Conservation (phyloP, 2,113 vertebrate species). For the Ctenodactylus gundi region DNA sequence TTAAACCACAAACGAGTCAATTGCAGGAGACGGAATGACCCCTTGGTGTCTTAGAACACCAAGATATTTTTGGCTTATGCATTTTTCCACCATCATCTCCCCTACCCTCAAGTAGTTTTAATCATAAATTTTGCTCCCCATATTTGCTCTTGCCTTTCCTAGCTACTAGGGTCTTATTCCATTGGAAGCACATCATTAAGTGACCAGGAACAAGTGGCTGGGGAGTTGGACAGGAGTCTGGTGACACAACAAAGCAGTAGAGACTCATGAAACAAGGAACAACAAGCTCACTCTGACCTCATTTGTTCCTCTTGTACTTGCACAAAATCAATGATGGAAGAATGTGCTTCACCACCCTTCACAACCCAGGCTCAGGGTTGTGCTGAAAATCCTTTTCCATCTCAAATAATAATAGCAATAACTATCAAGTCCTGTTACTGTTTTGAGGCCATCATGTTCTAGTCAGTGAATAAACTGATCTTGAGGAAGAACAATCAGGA, state of each 20-base stretch:
- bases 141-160: not conserved
- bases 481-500: slow-evolving; percentile 87
- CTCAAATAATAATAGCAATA: not conserved
- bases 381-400: not conserved
- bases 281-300: not conserved
- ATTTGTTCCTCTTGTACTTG: not conserved
- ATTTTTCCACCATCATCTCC: not conserved
- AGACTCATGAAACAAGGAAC: not conserved
- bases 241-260: rapidly evolving
- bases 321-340: not conserved
- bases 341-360: not conserved
- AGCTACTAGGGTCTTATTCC: not conserved
- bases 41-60: not conserved
- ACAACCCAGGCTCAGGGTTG: not conserved
- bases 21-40: not conserved
- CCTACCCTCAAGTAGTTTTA: not conserved
- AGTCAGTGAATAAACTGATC: slow-evolving; percentile 89
- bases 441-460: slow-evolving; percentile 88
- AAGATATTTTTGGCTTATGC: not conserved
- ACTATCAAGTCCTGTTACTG: not conserved
- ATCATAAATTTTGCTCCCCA: not conserved
- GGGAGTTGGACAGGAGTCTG: not conserved
- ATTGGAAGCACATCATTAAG: not conserved
- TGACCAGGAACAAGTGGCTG: not conserved
- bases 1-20: not conserved